These are phyloP conservation scores for Eilema caniola DNA, from an alignment of 2,888 invertebrate species.

Conservation along the genomic window DNA sequence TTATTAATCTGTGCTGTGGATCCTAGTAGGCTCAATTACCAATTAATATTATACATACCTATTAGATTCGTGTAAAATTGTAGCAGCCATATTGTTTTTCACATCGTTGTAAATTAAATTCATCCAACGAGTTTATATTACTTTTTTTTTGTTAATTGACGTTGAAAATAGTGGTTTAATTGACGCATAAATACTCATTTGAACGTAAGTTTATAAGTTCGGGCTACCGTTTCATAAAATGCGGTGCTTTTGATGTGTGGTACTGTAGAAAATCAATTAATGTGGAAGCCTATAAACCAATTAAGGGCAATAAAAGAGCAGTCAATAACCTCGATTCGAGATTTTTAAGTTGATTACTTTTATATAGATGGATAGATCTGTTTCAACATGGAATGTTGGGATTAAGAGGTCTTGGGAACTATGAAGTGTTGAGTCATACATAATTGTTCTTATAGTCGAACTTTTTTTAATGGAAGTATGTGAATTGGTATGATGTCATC, in stretches of 20 bases:
- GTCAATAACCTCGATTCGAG: slow-evolving; percentile 19
- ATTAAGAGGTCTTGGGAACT: slow-evolving; percentile 11
- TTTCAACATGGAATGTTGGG: slow-evolving; percentile 12
- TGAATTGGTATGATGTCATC: not conserved
- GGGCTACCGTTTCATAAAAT: slow-evolving; percentile 29
- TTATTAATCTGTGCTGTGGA: no score
- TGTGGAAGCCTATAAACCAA: slow-evolving; percentile 29
- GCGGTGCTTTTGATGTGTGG: slow-evolving; percentile 15
- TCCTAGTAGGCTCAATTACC: not conserved
- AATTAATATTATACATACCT: not conserved
- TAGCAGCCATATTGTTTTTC: slow-evolving; percentile 3
- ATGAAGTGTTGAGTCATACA: slow-evolving; percentile 23
- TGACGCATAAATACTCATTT: slow-evolving; percentile 37
- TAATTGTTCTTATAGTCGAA: not conserved
- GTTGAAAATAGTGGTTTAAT: slow-evolving; percentile 28
- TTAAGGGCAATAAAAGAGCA: slow-evolving; percentile 28
- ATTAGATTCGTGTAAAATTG: slow-evolving; percentile 8
- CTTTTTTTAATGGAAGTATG: not conserved
- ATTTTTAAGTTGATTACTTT: slow-evolving; percentile 13
- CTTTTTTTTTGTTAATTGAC: slow-evolving; percentile 39
- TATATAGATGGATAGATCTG: not conserved
- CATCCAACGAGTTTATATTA: slow-evolving; percentile 22
- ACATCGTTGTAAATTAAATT: slow-evolving; percentile 16
- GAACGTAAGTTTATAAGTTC: slow-evolving; percentile 20
- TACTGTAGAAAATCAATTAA: slow-evolving; percentile 42